Evolutionary conservation across 1,140 invertebrate species (phyloP).

Genomic region (Calephelis virginiensis): DNA sequence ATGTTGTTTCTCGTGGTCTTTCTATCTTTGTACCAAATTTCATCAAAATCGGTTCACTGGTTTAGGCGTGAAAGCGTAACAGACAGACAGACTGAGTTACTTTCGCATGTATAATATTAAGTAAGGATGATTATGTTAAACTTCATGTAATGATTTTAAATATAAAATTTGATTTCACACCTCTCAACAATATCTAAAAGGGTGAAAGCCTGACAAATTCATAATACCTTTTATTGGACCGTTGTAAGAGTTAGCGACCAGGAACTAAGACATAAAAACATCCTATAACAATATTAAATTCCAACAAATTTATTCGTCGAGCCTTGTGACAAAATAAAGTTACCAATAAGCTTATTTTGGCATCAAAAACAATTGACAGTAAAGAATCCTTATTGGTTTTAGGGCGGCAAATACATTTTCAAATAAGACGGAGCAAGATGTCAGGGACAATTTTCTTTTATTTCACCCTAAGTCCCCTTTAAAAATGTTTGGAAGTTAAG

Average conservation of each 20-base stretch:
- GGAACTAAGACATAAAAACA: neutral
- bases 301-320: neutral
- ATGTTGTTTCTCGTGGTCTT: too few relatives aligned
- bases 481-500: neutral
- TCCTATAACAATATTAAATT: neutral
- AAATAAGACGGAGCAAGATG: slow-evolving; percentile 11
- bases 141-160: too few relatives aligned
- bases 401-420: slow-evolving; percentile 8
- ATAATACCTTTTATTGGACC: neutral
- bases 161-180: too few relatives aligned
- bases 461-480: slow-evolving; percentile 7
- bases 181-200: too few relatives aligned
- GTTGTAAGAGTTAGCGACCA: neutral
- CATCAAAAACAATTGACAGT: slow-evolving; percentile 17
- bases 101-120: too few relatives aligned
- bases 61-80: too few relatives aligned
- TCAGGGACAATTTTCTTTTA: slow-evolving; percentile 9
- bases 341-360: slow-evolving; percentile 4
- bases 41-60: too few relatives aligned
- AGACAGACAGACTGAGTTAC: too few relatives aligned
- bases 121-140: too few relatives aligned
- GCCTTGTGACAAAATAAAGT: slow-evolving; percentile 6
- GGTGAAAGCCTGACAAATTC: neutral
- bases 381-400: slow-evolving; percentile 14
- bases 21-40: too few relatives aligned